A percentile compares a stretch with the other conserved stretches of the same genome.
These are phyloP conservation scores for Ptiloglossa arizonensis DNA, from an alignment of 1,140 invertebrate species.

Conservation along the genomic window DNA sequence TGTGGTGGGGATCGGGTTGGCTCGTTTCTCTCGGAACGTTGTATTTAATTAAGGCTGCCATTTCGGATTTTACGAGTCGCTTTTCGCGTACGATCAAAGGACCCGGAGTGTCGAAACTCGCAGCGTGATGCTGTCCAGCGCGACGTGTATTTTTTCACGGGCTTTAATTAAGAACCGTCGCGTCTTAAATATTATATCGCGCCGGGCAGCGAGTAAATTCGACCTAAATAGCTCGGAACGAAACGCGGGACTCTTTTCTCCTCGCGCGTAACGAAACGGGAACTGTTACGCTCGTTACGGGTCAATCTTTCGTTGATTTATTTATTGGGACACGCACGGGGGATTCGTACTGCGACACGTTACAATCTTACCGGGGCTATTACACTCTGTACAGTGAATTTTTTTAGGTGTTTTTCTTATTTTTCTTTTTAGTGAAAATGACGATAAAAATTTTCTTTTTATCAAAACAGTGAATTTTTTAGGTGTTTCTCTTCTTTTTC, in stretches of 20 bases:
- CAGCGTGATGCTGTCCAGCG: neutral
- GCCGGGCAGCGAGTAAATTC: neutral
- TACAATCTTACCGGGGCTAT: too few species aligned
- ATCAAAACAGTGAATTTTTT: too few species aligned
- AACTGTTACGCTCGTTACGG: neutral
- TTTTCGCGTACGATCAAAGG: conserved; percentile 3
- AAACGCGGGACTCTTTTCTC: neutral
- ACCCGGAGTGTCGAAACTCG: conserved; percentile 41
- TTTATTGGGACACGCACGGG: neutral
- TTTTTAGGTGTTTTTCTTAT: too few species aligned
- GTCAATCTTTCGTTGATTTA: neutral
- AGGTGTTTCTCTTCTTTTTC: too few species aligned
- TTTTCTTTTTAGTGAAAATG: too few species aligned
- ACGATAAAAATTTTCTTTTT: too few species aligned
- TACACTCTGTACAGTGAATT: too few species aligned
- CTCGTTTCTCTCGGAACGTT: neutral
- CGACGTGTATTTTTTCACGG: neutral
- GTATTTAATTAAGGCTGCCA: conserved; percentile 33
- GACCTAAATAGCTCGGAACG: conserved; percentile 1
- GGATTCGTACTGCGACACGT: too few species aligned
- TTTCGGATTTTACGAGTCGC: conserved; percentile 7
- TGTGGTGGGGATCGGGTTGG: too few species aligned
- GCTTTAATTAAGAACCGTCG: conserved; percentile 22
- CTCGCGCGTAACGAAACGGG: neutral
- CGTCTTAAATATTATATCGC: neutral